Conservation (phyloP, 2,113 vertebrate genomes). For the Tragelaphus scriptus region DNA sequence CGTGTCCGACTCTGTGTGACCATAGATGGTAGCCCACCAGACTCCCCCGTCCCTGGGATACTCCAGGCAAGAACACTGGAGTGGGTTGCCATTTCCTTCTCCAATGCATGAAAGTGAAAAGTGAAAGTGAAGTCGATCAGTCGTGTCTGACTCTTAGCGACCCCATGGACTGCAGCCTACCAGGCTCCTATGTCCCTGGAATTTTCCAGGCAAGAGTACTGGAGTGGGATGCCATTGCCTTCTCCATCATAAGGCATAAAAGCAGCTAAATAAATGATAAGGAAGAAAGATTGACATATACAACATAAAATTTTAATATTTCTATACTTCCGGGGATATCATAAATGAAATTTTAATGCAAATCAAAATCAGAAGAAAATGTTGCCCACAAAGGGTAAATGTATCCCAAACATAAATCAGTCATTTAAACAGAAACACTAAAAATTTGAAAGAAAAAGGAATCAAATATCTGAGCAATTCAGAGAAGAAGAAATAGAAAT, state of each 20-base stretch:
- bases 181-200: too few species aligned
- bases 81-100: too few species aligned
- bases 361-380: slow-evolving; percentile 1
- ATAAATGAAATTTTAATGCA: background rate
- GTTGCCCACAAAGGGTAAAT: background rate
- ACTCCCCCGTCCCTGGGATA: too few species aligned
- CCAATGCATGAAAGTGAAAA: too few species aligned
- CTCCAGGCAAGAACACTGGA: too few species aligned
- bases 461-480: background rate
- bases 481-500: background rate
- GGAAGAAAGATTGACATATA: background rate
- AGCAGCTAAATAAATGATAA: background rate
- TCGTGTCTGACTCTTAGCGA: too few species aligned
- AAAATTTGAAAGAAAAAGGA: background rate
- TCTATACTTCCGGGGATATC: background rate
- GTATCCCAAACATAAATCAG: background rate
- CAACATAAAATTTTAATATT: slow-evolving; percentile 23
- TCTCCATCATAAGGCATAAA: background rate
- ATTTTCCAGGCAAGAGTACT: too few species aligned
- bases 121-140: too few species aligned
- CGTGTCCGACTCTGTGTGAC: too few species aligned
- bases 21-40: too few species aligned
- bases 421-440: background rate
- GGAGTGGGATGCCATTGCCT: too few species aligned
- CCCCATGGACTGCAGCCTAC: too few species aligned